A percentile compares a stretch with the other conserved stretches of the same genome.
Evolutionary conservation across 2,797 vertebrate species (phyloP).

Genomic region (Vireo griseus): DNA sequence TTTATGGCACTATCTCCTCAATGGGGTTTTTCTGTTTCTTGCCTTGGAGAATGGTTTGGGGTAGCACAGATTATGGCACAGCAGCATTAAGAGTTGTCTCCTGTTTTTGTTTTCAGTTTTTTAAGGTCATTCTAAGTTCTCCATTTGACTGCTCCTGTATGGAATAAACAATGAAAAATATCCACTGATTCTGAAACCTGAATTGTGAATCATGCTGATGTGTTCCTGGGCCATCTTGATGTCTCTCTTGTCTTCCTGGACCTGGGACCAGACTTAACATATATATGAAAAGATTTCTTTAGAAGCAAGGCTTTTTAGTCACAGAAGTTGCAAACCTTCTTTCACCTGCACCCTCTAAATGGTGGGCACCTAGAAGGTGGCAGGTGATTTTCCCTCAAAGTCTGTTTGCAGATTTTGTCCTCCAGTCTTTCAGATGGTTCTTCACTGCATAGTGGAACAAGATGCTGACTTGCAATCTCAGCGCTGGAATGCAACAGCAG

Average conservation of each 20-base stretch:
- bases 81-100: not conserved
- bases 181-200: not conserved
- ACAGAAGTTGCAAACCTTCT: not conserved
- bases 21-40: slow-evolving; percentile 7
- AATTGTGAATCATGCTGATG: not conserved
- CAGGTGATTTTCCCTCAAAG: not conserved
- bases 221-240: not conserved
- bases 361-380: not conserved
- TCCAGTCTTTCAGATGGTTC: not conserved
- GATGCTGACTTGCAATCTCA: not conserved
- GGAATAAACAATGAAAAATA: not conserved
- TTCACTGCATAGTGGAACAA: not conserved
- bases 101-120: not conserved
- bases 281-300: not conserved
- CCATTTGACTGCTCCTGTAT: not conserved
- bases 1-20: slow-evolving; percentile 42
- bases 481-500: not conserved
- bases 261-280: not conserved
- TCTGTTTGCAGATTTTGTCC: not conserved
- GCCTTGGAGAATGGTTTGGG: not conserved
- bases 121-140: not conserved
- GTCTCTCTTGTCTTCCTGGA: not conserved
- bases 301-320: not conserved
- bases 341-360: not conserved
- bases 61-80: not conserved